Conservation (phyloP, 2,113 vertebrate genomes). For the Fregata magnificens region DNA sequence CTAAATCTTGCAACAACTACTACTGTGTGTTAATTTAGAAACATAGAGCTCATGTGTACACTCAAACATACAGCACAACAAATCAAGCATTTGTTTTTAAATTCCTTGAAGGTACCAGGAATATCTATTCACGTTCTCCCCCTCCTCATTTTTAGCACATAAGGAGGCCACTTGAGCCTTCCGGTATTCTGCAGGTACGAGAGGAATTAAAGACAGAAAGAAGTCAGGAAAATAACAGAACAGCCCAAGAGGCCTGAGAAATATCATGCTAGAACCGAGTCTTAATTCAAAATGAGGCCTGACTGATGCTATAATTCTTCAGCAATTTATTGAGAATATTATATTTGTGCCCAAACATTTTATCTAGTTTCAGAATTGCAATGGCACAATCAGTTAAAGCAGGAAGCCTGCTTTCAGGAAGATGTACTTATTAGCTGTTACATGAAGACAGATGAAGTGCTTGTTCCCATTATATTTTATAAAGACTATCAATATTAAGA, state of each 20-base stretch:
- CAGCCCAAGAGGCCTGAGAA: not conserved
- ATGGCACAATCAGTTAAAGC: not conserved
- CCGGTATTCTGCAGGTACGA: not conserved
- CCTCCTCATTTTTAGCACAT: not conserved
- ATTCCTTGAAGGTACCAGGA: not conserved
- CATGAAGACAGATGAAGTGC: not conserved
- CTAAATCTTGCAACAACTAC: not conserved
- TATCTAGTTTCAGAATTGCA: not conserved
- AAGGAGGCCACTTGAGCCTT: not conserved
- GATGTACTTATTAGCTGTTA: not conserved
- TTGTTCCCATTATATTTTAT: not conserved
- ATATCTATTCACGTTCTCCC: not conserved
- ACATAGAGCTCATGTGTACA: not conserved
- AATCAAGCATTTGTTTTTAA: not conserved
- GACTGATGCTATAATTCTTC: not conserved
- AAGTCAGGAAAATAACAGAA: not conserved
- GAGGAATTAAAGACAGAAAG: not conserved
- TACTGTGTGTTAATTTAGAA: not conserved
- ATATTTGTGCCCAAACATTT: not conserved
- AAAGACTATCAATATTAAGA: not conserved
- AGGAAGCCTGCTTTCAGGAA: not conserved
- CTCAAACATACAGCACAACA: not conserved
- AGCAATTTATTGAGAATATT: not conserved
- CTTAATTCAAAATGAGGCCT: not conserved
- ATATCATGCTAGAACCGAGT: not conserved